Base-by-base conservation (phyloP, 2,888 invertebrate species). In the Aspidapion aeneum region DNA sequence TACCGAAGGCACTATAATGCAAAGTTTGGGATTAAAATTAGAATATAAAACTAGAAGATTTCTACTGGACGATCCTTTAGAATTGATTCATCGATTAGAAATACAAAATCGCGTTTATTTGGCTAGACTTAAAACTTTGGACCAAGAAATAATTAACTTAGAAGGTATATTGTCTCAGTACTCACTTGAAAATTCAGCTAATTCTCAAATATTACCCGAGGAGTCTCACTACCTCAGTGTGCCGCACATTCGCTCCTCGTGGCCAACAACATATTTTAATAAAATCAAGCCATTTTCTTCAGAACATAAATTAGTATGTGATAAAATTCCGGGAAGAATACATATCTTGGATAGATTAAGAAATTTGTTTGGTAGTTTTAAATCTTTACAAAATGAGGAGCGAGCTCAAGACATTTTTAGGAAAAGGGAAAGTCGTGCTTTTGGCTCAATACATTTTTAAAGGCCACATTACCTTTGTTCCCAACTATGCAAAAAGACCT, bases 21-120 rank as follows among this genome's bases (percentile, higher is more conserved):
- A 93, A 75, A 93, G 94, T 74, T 88, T 94, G 85, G 96, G 95
- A 7, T 82, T 96, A 51, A 90, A 91, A 78, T 86, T 95, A 72
- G 94, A 96, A 76, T 93, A 88, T 77, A 95, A 96, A 73, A 95
- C 95, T 0, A 83, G 95, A 69, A 65, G 80, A 55, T 74, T 79
- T 58, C 70, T 75, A 5, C 68, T 61, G 18, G 93, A 95, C 72
- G 95, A 96, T 74, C 87, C 86, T 57, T 85, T 88, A 70, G 96
- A 96, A 74, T 80, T 92, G 17, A 89, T 91, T 74, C 93, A 93
- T 77, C 84, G 96, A 63, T 91, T 94, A 56, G 94, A 96, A 79
- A 92, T 96, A 60, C 95, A 95, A 80, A 96, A 96, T 80, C 87
- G 90, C 70, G 95, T 94, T 2, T 95, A 94, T 77, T 89, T 89